These are phyloP conservation scores for Setophaga coronata DNA, from an alignment of 2,113 vertebrate species.

Conservation along the genomic window DNA sequence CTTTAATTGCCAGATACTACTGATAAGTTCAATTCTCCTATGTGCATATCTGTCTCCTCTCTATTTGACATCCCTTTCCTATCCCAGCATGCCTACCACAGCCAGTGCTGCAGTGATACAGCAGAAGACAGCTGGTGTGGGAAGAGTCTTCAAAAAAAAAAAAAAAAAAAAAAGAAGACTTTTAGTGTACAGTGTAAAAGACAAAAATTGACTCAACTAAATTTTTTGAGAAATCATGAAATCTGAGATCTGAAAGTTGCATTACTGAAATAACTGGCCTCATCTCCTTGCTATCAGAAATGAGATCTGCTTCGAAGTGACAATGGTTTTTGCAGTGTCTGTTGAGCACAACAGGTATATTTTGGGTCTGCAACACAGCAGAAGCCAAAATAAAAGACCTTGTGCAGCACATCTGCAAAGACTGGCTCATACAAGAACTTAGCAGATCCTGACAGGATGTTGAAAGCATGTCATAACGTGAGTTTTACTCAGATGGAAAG, in stretches of 20 bases:
- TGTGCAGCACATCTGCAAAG: not conserved
- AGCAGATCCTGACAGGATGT: not conserved
- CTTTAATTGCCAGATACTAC: not conserved
- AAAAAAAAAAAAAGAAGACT: not conserved
- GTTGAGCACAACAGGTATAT: not conserved
- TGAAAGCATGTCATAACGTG: not conserved
- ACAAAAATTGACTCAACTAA: not conserved
- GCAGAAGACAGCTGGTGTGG: not conserved
- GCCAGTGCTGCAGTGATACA: not conserved
- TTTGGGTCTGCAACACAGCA: not conserved
- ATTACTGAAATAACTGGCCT: not conserved
- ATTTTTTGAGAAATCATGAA: not conserved
- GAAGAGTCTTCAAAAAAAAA: not conserved
- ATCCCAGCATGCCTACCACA: not conserved
- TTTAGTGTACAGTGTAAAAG: not conserved
- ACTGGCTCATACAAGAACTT: not conserved
- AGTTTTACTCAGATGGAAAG: not conserved
- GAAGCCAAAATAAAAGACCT: accelerated
- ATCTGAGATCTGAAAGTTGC: not conserved
- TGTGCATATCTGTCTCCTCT: not conserved
- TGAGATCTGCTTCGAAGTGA: not conserved
- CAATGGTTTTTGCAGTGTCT: not conserved
- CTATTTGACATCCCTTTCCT: not conserved
- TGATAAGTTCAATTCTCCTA: not conserved
- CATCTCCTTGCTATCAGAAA: not conserved